Evolutionary conservation across 2,797 vertebrate genomes (phyloP), one percentile per base, ranked within the genome.

Genomic region (Bothrops alternatus): DNA sequence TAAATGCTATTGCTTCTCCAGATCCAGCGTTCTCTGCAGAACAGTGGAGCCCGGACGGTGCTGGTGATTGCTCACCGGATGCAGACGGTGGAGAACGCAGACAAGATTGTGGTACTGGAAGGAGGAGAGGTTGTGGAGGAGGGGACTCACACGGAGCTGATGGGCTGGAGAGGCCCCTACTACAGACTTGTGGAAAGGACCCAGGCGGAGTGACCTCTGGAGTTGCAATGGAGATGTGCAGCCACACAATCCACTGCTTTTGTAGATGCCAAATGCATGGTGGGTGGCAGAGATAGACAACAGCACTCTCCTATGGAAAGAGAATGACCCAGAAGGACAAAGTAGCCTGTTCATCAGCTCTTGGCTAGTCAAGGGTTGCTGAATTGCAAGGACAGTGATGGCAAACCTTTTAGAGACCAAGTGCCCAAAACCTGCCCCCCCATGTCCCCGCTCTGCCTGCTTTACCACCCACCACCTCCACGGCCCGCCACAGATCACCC

Each of bases 21-120:
- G 98, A 97, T 98, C n/a, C 98, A 98, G 13, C 96, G 97, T 95
- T 96, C 97, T 0, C 95, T 98, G 93, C 55, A 95, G 0, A 90
- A 10, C 0, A 91, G 93, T 42, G 90, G 95, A 1, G 91, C 94
- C 55, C 97, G 96, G 87, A 98, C 98, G 0, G 96, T 98, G 87
- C 97, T 99, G 97, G 97, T 99, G 92, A 98, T 99, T 12, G 98
- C 98, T 57, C 98, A 99, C 95, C 96, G 97, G 85, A 97, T 98
- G 91, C 97, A 97, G 93, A 98, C 98, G 0, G 96, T 99, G 0
- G 97, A 98, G 96, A 97, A 25, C 0, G 98, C 98, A 0, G 96
- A 99, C 95, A 97, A 97, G 95, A 97, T 98, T 0, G 93, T 98
- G 25, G 97, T 98, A 95, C 97, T 99, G 4, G 95, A 95, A 2